These are phyloP conservation scores for Melanocharis versteri DNA, from an alignment of 2,113 vertebrate genomes.

Conservation along the genomic window DNA sequence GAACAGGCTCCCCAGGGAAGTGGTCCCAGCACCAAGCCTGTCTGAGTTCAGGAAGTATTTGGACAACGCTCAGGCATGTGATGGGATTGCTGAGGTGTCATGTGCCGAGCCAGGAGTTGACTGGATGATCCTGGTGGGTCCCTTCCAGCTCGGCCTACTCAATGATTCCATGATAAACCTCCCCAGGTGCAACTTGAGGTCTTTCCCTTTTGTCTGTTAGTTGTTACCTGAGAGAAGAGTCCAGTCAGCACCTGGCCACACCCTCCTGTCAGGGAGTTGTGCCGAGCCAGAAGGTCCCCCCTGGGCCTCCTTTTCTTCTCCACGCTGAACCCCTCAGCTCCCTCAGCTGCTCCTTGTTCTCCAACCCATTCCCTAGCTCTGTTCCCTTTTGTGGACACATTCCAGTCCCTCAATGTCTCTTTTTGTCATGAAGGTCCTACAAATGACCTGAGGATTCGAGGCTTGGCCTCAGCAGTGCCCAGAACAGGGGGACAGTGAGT, in stretches of 20 bases:
- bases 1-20: not conserved
- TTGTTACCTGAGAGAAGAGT: not conserved
- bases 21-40: not conserved
- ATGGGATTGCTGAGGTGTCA: not conserved
- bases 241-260: not conserved
- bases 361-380: not conserved
- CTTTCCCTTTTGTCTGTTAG: not conserved
- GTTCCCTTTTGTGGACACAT: not conserved
- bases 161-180: not conserved
- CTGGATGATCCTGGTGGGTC: not conserved
- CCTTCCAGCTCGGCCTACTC: not conserved
- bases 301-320: not conserved
- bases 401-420: not conserved
- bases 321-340: not conserved
- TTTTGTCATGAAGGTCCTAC: not conserved
- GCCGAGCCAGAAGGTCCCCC: not conserved
- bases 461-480: not conserved
- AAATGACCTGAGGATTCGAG: not conserved
- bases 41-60: not conserved
- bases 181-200: not conserved
- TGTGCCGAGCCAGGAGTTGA: too few species aligned
- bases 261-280: not conserved
- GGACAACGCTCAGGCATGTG: not conserved
- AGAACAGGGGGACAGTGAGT: not conserved
- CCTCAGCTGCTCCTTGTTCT: not conserved